Evolutionary conservation across 2,113 vertebrate species (phyloP), one percentile per base, ranked within the genome.

Genomic region (Hystrix cristata): DNA sequence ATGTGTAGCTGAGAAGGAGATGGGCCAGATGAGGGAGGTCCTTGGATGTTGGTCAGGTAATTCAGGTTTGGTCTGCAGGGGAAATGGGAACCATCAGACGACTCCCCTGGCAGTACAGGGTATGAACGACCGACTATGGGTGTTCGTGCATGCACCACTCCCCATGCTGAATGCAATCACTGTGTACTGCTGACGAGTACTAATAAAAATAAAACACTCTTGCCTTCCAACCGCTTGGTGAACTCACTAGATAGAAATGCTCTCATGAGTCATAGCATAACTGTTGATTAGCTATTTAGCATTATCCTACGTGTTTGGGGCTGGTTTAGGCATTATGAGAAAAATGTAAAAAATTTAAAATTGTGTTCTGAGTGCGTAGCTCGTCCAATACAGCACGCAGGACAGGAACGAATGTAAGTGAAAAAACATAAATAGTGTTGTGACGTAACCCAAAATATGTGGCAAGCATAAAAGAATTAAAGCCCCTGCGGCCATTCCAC

Each of bases 201-300:
- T 72, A 25, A 25, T 12, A 46, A 16, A 72, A 38, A 25, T 23
- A 10, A 72, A 76, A 48, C 23, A 15, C 1, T 11, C 13, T 46
- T 14, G 15, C 1, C 62, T 74, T 23, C 51, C 57, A 67, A 71
- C 21, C 92, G 74, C 34, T 29, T n/a, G 53, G 87, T 67, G 62
- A 91, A 38, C 51, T 80, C 27, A 27, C 21, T 34, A 65, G 67
- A 48, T 48, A 87, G 85, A 90, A 92, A 64, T 81, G 43, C 29
- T 29, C 46, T n/a, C 69, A 59, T 55, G 48, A 72, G 57, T 85
- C 85, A 64, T 13, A 76, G 57, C 19, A 46, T 19, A 91, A 59
- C 81, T 85, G 34, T 94, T 92, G 87, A 59, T 15, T 48, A 65
- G n/a, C 67, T 81, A 59, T 74, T 91, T 83, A 84, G 38, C 78